phyloP scores from a whole-genome alignment of 2,113 vertebrate genomes.

The Poicephalus gulielmi region DNA sequence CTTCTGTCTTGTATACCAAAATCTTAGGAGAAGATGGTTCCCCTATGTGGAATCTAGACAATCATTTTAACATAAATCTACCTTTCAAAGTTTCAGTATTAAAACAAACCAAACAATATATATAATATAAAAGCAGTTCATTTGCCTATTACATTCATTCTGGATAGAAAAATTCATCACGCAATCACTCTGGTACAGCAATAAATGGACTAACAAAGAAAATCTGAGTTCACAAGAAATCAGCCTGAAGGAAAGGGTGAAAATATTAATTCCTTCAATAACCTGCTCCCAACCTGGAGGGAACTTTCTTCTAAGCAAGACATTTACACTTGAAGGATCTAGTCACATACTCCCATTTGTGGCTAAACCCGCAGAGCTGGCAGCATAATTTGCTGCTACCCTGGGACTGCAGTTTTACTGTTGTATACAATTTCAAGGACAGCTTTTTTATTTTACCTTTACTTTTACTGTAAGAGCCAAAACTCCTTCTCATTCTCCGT shows the following conservation, averaged over 20 bases:
- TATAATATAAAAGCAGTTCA: background rate
- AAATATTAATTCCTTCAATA: background rate
- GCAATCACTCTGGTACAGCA: background rate
- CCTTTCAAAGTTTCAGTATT: background rate
- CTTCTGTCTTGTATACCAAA: background rate
- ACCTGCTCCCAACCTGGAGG: background rate
- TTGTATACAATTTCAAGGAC: constrained; percentile 44
- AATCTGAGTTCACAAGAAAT: background rate
- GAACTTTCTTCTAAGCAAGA: background rate
- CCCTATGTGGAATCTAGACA: background rate
- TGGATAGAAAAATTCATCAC: background rate
- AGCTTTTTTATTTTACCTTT: constrained; percentile 41
- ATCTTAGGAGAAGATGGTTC: background rate
- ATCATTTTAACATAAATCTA: background rate
- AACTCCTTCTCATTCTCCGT: background rate
- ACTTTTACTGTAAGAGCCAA: constrained; percentile 2
- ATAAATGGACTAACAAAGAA: background rate
- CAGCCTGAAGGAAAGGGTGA: background rate
- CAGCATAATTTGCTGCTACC: constrained; percentile 27
- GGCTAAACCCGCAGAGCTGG: constrained; percentile 1
- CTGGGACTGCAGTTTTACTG: background rate
- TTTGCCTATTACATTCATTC: background rate
- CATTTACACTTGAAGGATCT: background rate
- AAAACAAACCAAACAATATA: background rate
- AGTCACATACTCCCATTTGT: background rate